phyloP scores from a whole-genome alignment of 2,113 vertebrate genomes.

The Rhombomys opimus region DNA sequence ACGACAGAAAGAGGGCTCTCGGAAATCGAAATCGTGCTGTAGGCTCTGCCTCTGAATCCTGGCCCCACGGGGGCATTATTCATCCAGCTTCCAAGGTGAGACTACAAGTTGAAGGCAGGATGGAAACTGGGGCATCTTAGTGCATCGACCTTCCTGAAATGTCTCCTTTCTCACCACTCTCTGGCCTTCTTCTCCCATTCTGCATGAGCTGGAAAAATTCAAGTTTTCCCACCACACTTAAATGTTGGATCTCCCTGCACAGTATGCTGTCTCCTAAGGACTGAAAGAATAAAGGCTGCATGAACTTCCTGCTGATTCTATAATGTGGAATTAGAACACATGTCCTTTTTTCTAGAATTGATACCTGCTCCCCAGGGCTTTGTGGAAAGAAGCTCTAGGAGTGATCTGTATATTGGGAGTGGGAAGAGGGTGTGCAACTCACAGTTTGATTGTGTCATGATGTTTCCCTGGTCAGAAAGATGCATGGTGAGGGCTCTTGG shows the following conservation, averaged over 20 bases:
- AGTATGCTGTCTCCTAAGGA: background rate
- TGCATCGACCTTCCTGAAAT: background rate
- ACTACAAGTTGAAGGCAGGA: background rate
- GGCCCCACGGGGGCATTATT: background rate
- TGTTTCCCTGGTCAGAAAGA: background rate
- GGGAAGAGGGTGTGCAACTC: rapidly evolving
- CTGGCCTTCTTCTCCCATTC: background rate
- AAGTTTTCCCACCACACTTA: background rate
- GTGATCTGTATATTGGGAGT: rapidly evolving
- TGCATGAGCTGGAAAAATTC: background rate
- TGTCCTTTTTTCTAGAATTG: too few relatives aligned
- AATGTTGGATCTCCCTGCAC: background rate
- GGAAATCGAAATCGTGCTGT: background rate
- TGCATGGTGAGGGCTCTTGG: background rate
- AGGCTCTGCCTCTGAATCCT: background rate
- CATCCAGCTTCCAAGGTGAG: background rate
- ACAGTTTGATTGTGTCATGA: background rate
- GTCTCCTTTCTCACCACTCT: background rate
- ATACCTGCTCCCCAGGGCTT: background rate
- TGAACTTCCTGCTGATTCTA: background rate
- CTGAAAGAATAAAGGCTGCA: background rate
- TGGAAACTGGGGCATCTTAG: background rate
- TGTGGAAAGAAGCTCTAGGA: too few relatives aligned
- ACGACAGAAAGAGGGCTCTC: background rate
- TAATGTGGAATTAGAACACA: background rate